Evolutionary conservation across 30 jellyfish, hydroid and myxozoan genomes (phyloP).

Genomic region (Turritopsis dohrnii): DNA sequence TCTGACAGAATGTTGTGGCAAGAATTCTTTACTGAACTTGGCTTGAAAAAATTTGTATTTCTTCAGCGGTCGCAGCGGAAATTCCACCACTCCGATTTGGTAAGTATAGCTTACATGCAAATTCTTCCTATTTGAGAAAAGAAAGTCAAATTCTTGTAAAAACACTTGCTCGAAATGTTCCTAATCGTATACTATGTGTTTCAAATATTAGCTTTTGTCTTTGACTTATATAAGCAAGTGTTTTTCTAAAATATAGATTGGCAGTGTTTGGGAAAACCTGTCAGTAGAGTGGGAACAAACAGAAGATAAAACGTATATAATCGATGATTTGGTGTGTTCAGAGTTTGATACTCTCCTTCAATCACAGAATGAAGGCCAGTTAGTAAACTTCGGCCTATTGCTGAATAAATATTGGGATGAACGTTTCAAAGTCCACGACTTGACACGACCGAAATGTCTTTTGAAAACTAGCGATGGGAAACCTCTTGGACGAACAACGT

Average conservation of each 20-base stretch:
- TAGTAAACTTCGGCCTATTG: constrained; percentile 18
- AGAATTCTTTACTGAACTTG: constrained; percentile 37
- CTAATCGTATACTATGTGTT: too few species aligned
- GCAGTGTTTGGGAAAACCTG: neutral
- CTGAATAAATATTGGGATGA: constrained; percentile 46
- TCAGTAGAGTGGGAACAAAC: constrained; percentile 40
- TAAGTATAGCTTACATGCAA: constrained; percentile 14
- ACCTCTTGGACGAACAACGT: neutral
- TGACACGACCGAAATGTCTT: constrained; percentile 12
- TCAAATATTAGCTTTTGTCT: too few species aligned
- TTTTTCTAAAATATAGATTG: constrained; percentile 2
- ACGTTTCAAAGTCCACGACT: neutral
- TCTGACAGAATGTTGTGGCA: constrained; percentile 38
- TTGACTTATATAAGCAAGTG: neutral
- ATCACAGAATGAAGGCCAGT: constrained; percentile 31
- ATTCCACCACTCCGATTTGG: constrained; percentile 34
- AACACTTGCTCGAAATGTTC: too few species aligned
- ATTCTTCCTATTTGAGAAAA: too few species aligned
- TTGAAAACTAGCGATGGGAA: constrained; percentile 10
- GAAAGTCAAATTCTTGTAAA: too few species aligned
- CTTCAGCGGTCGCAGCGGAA: constrained; percentile 16
- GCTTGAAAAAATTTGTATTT: constrained; percentile 31
- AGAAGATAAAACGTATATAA: constrained; percentile 32
- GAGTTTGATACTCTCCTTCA: constrained; percentile 46
- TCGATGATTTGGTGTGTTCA: constrained; percentile 49